phyloP scores from a whole-genome alignment of 2,113 vertebrate genomes.

The Scortum barcoo region DNA sequence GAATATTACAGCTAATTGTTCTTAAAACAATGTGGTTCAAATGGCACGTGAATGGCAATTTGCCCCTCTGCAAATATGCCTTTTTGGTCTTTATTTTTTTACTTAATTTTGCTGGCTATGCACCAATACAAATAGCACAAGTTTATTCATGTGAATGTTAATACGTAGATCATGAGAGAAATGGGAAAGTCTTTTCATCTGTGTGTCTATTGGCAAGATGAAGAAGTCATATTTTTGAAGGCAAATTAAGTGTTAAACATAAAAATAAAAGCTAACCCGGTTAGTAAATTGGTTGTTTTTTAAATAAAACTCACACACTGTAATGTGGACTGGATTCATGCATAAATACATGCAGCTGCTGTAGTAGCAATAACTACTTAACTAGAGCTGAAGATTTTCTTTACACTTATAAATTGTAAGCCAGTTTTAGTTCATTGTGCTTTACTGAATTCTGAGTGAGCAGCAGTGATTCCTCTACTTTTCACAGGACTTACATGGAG shows the following conservation, averaged over 20 bases:
- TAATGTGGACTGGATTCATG: background rate
- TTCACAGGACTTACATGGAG: constrained; percentile 72
- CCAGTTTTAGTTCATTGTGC: background rate
- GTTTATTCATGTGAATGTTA: background rate
- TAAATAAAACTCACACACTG: background rate
- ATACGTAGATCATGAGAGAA: background rate
- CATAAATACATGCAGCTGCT: background rate
- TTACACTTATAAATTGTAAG: background rate
- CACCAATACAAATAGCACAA: background rate
- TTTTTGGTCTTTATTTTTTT: background rate
- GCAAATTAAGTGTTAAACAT: background rate
- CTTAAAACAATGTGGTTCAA: background rate
- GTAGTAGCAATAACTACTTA: background rate
- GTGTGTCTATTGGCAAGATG: background rate
- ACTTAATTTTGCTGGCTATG: background rate
- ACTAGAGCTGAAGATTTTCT: background rate
- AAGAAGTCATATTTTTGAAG: background rate
- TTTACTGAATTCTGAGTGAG: background rate
- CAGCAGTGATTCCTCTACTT: background rate
- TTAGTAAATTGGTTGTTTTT: background rate
- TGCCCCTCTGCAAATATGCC: background rate
- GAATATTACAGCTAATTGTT: background rate
- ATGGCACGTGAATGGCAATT: background rate
- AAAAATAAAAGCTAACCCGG: background rate
- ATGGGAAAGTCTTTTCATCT: background rate